Evolutionary conservation across 2,888 invertebrate species (phyloP), one percentile per base, ranked within the genome.

Genomic region (Heliconius cydno): DNA sequence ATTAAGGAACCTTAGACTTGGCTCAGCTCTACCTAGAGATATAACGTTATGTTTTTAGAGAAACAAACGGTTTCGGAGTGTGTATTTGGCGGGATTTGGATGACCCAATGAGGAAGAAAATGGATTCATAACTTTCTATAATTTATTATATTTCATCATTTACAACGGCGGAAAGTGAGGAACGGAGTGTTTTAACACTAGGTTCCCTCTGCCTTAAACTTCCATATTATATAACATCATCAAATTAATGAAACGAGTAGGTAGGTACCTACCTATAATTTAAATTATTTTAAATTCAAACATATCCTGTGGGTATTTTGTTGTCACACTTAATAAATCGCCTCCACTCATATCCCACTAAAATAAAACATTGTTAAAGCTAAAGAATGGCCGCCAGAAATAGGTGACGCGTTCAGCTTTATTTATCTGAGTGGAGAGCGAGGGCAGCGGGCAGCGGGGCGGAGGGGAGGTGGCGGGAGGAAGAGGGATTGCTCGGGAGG

Each of bases 321-420:
- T 1, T 60, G 73, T 60, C 60, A 38, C 34, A 38, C n/a, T 25
- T 25, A 60, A 73, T 60, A 73, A 60, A 73, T 73, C 60, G 34
- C 60, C 73, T 73, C 73, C 60, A 25, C 60, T 63, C 57, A 72
- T 46, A 66, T 78, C 46, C 52, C 66, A 73, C 72, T 38, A 73
- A 73, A 73, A 73, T 73, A 73, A 73, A 78, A 66, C 72, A 63
- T 34, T 78, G n/a, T 63, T 38, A 30, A 63, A 73, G 41, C 67
- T 68, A 77, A 70, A 72, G 72, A 78, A 73, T 66, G 73, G 77
- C 30, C 38, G 65, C 65, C 78, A 70, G 72, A 78, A 78, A 78
- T 78, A 78, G 38, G 52, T 72, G 65, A 66, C 72, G 25, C 46
- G 72, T 25, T 52, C 63, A 78, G 25, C 25, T 41, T 41, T 25